A percentile compares a stretch with the other conserved stretches of the same genome.
phyloP scores from a whole-genome alignment of 2,797 vertebrate species.

The Hippopotamyrus pictus region DNA sequence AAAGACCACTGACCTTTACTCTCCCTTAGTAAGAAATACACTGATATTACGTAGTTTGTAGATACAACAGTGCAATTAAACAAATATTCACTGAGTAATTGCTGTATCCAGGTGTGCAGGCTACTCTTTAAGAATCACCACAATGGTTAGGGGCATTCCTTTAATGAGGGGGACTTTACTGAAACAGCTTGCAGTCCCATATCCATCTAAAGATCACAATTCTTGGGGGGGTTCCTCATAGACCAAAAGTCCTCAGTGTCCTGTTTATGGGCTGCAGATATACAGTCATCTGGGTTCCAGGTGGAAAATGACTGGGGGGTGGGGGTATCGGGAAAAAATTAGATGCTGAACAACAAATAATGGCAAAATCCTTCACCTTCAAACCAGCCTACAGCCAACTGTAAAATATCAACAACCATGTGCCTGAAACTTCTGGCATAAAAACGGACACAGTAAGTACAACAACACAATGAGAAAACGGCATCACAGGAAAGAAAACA shows the following conservation, averaged over 20 bases:
- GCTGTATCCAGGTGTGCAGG: background rate
- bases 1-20: background rate
- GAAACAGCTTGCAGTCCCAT: background rate
- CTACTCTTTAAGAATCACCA: background rate
- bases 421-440: background rate
- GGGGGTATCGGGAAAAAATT: background rate
- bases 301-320: too few species aligned
- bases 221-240: background rate
- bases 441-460: background rate
- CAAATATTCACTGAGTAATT: background rate
- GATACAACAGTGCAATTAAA: background rate
- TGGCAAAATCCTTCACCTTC: background rate
- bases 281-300: background rate
- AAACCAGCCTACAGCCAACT: background rate
- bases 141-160: background rate
- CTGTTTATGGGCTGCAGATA: background rate
- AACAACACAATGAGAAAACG: background rate
- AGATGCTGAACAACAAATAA: background rate
- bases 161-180: background rate
- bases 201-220: background rate
- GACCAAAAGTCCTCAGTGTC: too few species aligned
- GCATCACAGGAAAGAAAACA: background rate
- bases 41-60: background rate
- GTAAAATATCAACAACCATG: background rate
- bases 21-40: background rate